These are phyloP conservation scores for Coenonympha arcania DNA, from an alignment of 2,888 invertebrate species.

Conservation along the genomic window DNA sequence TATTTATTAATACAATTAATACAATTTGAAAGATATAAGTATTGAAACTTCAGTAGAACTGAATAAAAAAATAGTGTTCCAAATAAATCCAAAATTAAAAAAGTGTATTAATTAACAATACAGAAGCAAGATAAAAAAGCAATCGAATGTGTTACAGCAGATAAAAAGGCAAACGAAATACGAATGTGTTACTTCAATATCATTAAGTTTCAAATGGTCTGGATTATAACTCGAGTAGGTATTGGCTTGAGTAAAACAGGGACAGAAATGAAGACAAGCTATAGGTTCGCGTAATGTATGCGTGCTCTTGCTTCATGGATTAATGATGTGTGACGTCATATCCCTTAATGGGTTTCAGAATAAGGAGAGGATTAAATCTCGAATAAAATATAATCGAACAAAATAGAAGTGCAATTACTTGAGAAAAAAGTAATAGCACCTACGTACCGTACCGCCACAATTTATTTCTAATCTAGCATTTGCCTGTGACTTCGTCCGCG, in stretches of 20 bases:
- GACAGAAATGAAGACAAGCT: slow-evolving; percentile 42
- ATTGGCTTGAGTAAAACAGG: slow-evolving; percentile 49
- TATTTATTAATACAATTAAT: too few relatives aligned
- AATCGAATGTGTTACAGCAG: too few relatives aligned
- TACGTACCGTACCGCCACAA: too few relatives aligned
- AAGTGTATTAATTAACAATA: too few relatives aligned
- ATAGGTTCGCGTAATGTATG: slow-evolving; percentile 44
- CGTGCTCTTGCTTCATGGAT: slow-evolving; percentile 35
- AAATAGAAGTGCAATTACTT: not conserved
- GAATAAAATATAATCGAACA: too few relatives aligned
- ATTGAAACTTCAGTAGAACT: too few relatives aligned
- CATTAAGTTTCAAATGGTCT: slow-evolving; percentile 64
- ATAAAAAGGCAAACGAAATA: slow-evolving; percentile 38
- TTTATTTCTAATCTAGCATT: too few relatives aligned
- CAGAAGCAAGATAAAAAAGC: too few relatives aligned
- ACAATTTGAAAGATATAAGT: not conserved
- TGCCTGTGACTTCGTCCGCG: too few relatives aligned
- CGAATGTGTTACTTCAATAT: slow-evolving; percentile 54
- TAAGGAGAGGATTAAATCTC: not conserved
- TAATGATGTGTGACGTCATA: slow-evolving; percentile 45
- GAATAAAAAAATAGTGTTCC: too few relatives aligned
- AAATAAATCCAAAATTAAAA: too few relatives aligned
- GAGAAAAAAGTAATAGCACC: too few relatives aligned
- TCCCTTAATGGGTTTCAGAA: not conserved
- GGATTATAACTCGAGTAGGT: slow-evolving; percentile 57